A percentile compares a stretch with the other conserved stretches of the same genome.
Conservation (phyloP, 2,113 vertebrate genomes). For the Albula glossodonta region DNA sequence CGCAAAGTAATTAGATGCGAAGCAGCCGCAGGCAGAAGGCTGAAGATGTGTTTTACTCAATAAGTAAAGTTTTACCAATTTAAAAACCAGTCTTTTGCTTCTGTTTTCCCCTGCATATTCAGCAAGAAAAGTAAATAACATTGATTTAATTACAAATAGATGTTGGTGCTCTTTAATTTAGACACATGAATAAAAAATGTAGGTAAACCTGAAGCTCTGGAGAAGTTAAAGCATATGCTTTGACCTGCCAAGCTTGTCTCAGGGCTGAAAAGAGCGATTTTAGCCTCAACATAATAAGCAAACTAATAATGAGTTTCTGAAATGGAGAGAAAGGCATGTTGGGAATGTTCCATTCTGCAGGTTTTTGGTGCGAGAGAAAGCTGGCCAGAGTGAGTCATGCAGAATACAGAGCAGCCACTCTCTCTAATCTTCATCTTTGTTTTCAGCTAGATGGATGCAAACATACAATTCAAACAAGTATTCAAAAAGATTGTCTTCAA, state of each 20-base stretch:
- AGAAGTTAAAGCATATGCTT: background rate
- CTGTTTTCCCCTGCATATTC: constrained; percentile 32
- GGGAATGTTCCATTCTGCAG: too few relatives aligned
- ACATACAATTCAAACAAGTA: background rate
- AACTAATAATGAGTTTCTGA: background rate
- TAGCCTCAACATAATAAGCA: background rate
- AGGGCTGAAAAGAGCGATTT: constrained; percentile 6
- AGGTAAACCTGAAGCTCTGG: too few relatives aligned
- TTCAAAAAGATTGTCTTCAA: too few relatives aligned
- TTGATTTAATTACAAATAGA: constrained; percentile 26
- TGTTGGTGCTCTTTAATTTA: constrained; percentile 30
- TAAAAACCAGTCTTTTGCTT: constrained; percentile 20
- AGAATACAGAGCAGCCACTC: background rate
- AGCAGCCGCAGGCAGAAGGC: constrained; percentile 8
- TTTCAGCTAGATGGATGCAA: background rate
- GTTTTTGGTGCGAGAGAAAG: background rate
- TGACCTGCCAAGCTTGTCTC: background rate
- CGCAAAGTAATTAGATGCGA: constrained; percentile 39
- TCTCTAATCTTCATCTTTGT: background rate
- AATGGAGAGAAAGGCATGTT: too few relatives aligned
- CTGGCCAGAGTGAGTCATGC: background rate
- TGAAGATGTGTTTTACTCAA: constrained; percentile 23
- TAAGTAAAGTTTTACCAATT: constrained; percentile 33
- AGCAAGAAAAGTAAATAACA: constrained; percentile 40
- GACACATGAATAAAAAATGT: background rate